Percentiles rank a stretch among this genome's conserved stretches.
Evolutionary conservation across 2,797 vertebrate species (phyloP).

Genomic region (Ctenopoma kingsleyae): DNA sequence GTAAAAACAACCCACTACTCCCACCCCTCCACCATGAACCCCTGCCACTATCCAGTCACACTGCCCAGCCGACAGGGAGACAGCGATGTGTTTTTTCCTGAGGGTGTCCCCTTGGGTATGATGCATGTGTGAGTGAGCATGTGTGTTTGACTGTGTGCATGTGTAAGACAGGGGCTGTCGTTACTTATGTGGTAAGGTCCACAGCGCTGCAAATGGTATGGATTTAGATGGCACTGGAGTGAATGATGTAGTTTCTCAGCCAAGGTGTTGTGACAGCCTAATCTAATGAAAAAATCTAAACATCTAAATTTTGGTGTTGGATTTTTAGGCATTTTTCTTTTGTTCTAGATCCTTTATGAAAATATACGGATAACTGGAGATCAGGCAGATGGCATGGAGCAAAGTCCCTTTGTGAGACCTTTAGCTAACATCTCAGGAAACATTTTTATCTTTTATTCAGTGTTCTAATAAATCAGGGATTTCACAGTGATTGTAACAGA

Average conservation of each 20-base stretch:
- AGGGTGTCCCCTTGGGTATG: conserved; percentile 74
- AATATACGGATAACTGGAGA: conserved; percentile 55
- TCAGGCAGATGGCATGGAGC: conserved; percentile 19
- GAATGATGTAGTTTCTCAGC: conserved; percentile 40
- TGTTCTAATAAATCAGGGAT: conserved; percentile 45
- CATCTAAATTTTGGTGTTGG: conserved; percentile 57
- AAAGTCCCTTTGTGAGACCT: conserved; percentile 24
- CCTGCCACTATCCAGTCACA: conserved; percentile 66
- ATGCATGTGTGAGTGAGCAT: conserved; percentile 56
- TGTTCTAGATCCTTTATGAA: conserved; percentile 42
- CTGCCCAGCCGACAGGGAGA: conserved; percentile 52
- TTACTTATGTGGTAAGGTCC: conserved; percentile 66
- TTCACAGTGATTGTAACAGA: conserved; percentile 6
- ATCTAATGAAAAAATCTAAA: conserved; percentile 59
- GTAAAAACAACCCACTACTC: conserved; percentile 73
- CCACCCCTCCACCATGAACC: conserved; percentile 31
- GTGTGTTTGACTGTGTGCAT: conserved; percentile 44
- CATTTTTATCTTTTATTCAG: conserved; percentile 39
- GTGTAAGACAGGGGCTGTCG: conserved; percentile 54
- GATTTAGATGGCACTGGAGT: conserved; percentile 59
- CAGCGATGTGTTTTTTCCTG: conserved; percentile 80
- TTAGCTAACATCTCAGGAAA: conserved; percentile 43
- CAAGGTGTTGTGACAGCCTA: conserved; percentile 25
- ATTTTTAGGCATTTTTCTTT: conserved; percentile 43
- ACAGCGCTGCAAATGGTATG: conserved; percentile 57